Evolutionary conservation across 2,113 vertebrate genomes (phyloP).

Genomic region (Herpetotheres cachinnans): DNA sequence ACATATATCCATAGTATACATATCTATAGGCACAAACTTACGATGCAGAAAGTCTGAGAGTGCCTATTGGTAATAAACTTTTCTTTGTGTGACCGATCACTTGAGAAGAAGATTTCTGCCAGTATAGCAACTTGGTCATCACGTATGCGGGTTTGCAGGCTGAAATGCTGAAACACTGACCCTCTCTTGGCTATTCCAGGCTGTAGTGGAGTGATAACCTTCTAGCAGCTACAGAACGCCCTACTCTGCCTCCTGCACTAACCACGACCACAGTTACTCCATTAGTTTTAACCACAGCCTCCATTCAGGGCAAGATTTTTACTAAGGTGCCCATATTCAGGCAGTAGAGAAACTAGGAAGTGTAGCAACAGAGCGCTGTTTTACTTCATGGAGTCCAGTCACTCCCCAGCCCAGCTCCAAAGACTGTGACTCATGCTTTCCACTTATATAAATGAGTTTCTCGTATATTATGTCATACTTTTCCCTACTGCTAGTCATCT

Average conservation of each 20-base stretch:
- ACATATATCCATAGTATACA: neutral
- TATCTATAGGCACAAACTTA: neutral
- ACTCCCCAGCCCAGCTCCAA: neutral
- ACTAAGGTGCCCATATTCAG: neutral
- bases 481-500: neutral
- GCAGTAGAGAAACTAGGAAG: neutral
- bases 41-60: neutral
- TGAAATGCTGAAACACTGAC: neutral
- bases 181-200: neutral
- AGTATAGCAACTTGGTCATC: neutral
- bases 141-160: accelerated
- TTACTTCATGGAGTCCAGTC: neutral
- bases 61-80: neutral
- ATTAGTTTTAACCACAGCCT: neutral
- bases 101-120: neutral
- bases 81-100: neutral
- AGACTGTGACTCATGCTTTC: constrained; percentile 22
- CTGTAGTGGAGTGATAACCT: neutral
- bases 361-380: neutral
- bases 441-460: neutral
- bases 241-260: neutral
- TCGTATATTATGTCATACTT: neutral
- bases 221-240: neutral
- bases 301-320: neutral
- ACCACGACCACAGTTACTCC: neutral